Conservation (phyloP, 2,797 vertebrate species). For the Emys orbicularis region DNA sequence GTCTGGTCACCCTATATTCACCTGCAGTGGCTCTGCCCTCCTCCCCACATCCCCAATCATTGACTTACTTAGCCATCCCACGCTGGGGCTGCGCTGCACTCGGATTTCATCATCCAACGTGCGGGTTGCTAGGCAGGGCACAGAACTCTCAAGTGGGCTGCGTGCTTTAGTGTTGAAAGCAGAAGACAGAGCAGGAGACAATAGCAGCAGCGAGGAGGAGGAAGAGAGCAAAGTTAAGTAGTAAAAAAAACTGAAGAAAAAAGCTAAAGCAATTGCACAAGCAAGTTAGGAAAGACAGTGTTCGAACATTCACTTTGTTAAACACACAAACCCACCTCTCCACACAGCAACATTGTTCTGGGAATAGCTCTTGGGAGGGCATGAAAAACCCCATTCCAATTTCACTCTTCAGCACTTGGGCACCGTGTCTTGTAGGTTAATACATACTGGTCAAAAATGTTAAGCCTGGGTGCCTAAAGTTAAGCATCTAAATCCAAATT, state of each 20-base stretch:
- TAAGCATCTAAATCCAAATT: not conserved
- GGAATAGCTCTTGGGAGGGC: too few species aligned
- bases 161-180: slow-evolving; percentile 88
- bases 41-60: not conserved
- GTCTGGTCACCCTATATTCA: not conserved
- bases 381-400: too few species aligned
- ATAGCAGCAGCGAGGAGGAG: slow-evolving; percentile 75
- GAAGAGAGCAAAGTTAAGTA: slow-evolving; percentile 74
- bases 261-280: slow-evolving; percentile 48
- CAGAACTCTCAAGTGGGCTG: slow-evolving; percentile 93
- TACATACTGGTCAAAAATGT: not conserved
- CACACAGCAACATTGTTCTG: not conserved
- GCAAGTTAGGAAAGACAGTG: slow-evolving; percentile 41
- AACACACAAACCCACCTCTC: not conserved
- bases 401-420: accelerated
- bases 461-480: not conserved
- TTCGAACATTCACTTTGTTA: not conserved
- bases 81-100: slow-evolving; percentile 90
- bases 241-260: slow-evolving; percentile 61
- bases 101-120: slow-evolving; percentile 90
- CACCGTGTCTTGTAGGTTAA: not conserved
- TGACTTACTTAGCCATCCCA: slow-evolving; percentile 99
- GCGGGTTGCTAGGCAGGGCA: slow-evolving; percentile 93
- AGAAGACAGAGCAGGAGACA: slow-evolving; percentile 76
- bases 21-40: not conserved